Percentiles rank a stretch among this genome's conserved stretches.
phyloP scores from a whole-genome alignment of 2,888 invertebrate species.

The Macropis europaea region DNA sequence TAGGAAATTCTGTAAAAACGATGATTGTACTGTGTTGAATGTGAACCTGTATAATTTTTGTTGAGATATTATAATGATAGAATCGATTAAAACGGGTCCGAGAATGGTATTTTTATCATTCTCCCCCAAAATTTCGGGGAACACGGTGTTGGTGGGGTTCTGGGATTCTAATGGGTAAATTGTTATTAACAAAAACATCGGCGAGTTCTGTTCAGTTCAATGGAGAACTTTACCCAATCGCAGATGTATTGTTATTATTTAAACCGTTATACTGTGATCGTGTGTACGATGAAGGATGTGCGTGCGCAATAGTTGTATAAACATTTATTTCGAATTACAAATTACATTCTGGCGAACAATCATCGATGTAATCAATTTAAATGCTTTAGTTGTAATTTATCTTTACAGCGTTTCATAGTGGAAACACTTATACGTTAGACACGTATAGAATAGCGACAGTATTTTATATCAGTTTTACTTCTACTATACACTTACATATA shows the following conservation, averaged over 20 bases:
- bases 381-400: too few species aligned
- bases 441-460: too few species aligned
- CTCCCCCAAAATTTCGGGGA: not conserved
- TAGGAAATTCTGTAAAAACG: not conserved
- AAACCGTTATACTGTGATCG: constrained; percentile 33
- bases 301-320: not conserved
- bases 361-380: too few species aligned
- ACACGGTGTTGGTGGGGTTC: constrained; percentile 17
- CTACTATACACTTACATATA: too few species aligned
- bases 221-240: constrained; percentile 1
- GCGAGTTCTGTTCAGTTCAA: not conserved
- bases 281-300: constrained; percentile 1
- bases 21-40: not conserved
- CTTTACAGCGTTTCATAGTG: too few species aligned
- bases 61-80: not conserved
- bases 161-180: not conserved
- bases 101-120: constrained; percentile 9
- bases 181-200: not conserved
- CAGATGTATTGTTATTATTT: constrained; percentile 1
- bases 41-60: too few species aligned
- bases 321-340: not conserved
- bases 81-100: not conserved
- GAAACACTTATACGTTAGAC: too few species aligned
- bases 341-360: too few species aligned
- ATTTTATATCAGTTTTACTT: too few species aligned